Evolutionary conservation across 2,113 vertebrate species (phyloP), one percentile per base, ranked within the genome.

Genomic region (Takifugu bimaculatus): DNA sequence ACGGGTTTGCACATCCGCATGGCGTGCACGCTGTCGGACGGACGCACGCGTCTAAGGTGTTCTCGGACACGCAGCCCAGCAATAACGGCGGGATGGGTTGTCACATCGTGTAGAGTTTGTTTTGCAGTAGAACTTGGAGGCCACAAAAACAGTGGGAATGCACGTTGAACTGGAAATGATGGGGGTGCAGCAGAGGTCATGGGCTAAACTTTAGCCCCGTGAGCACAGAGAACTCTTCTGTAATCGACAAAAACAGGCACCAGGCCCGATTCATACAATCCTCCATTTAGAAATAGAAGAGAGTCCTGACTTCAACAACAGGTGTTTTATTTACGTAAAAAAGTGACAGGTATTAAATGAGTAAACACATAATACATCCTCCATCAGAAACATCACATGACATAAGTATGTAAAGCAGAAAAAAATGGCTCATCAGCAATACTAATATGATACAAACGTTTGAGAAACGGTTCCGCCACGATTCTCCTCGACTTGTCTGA

Each of bases 281-380:
- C 7, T 39, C 35, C 5, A 39, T 39, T 39, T 27, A 13, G 27
- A 53, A 63, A 12, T 50, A 66, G n/a, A 15, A 35, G 26, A 29
- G 0, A 48, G 20, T 5, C 28, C 7, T 7, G 58, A 7, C 9
- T 55, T 58, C 68, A 78, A 78, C 62, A 81, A 65, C 47, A 61
- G 59, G 71, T 83, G 83, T 86, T 87, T 86, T 87, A 81, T 89
- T 90, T 87, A 85, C 72, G 81, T 86, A 85, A 65, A 90, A 89
- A 75, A 81, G 75, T 71, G 27, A 39, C 35, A 73, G 66, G 74
- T 63, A 74, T 72, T 65, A 74, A 72, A 67, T 63, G 35, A 80
- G 72, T 78, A 78, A 64, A 79, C 78, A 87, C 58, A 76, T 29
- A 80, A 81, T 71, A 83, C 74, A 85, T 67, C 56, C 82, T 79